Conservation (phyloP, 2,113 vertebrate genomes). For the Notiomystis cincta region DNA sequence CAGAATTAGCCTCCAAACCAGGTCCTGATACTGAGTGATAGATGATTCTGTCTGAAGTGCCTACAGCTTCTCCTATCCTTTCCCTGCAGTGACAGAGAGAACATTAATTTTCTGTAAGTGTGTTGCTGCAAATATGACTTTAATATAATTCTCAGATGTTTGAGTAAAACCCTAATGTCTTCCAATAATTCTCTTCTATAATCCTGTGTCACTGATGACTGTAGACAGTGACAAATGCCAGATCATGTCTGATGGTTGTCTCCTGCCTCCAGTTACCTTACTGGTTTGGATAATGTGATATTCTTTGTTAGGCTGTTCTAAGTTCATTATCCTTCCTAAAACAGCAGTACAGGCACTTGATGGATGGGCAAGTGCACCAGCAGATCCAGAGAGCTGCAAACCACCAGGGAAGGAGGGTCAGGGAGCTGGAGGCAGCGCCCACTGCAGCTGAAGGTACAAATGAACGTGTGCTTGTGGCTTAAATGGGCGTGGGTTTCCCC, state of each 20-base stretch:
- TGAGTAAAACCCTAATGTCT: constrained; percentile 55
- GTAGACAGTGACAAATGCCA: constrained; percentile 49
- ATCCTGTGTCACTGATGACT: constrained; percentile 17
- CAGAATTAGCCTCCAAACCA: constrained; percentile 11
- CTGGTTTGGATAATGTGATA: constrained; percentile 35
- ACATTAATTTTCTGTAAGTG: constrained; percentile 68
- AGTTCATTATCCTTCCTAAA: constrained; percentile 13
- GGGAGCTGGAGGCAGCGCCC: background rate
- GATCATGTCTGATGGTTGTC: background rate
- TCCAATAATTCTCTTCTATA: constrained; percentile 42
- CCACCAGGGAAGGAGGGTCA: background rate
- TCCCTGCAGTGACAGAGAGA: background rate
- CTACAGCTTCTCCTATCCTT: constrained; percentile 25
- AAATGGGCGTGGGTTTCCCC: rapidly evolving
- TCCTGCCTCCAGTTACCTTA: constrained; percentile 16
- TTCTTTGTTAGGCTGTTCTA: constrained; percentile 27
- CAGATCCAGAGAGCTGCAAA: background rate
- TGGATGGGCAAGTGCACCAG: background rate
- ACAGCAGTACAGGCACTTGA: background rate
- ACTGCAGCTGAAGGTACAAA: background rate
- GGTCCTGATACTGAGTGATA: constrained; percentile 26
- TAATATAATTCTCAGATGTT: constrained; percentile 64
- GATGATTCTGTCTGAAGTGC: constrained; percentile 27
- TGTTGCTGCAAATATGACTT: constrained; percentile 59
- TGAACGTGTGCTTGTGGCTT: background rate